Percentiles rank a stretch among this genome's conserved stretches.
Conservation (phyloP, 2,113 vertebrate species). For the Peromyscus leucopus region DNA sequence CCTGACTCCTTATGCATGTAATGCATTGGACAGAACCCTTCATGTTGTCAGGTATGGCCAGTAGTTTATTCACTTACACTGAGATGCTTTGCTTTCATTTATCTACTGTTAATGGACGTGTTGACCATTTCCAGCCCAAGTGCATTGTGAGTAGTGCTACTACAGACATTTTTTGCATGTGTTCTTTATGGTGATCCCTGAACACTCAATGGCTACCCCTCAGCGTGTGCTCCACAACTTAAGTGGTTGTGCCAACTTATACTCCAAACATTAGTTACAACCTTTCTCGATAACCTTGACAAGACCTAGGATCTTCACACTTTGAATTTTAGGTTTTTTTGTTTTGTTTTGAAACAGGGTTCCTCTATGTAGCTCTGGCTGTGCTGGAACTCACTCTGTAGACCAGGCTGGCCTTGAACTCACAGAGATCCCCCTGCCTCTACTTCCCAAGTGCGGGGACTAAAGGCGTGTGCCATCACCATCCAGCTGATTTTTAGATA, state of each 20-base stretch:
- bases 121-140: neutral
- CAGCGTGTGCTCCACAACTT: neutral
- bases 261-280: neutral
- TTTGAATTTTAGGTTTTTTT: constrained; percentile 20
- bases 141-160: neutral
- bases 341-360: neutral
- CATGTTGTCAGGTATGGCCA: neutral
- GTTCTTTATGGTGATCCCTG: neutral
- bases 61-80: neutral
- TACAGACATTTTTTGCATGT: neutral
- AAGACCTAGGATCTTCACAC: neutral
- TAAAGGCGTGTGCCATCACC: too few relatives aligned
- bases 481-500: too few relatives aligned
- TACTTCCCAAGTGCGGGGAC: too few relatives aligned
- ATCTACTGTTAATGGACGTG: neutral
- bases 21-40: neutral
- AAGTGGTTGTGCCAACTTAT: neutral
- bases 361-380: too few relatives aligned
- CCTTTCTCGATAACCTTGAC: constrained; percentile 14
- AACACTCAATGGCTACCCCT: neutral
- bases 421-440: too few relatives aligned
- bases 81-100: neutral
- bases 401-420: too few relatives aligned
- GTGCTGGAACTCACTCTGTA: too few relatives aligned
- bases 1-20: neutral